These are phyloP conservation scores for Melinaea marsaeus DNA, from an alignment of 2,888 invertebrate species.

Conservation along the genomic window DNA sequence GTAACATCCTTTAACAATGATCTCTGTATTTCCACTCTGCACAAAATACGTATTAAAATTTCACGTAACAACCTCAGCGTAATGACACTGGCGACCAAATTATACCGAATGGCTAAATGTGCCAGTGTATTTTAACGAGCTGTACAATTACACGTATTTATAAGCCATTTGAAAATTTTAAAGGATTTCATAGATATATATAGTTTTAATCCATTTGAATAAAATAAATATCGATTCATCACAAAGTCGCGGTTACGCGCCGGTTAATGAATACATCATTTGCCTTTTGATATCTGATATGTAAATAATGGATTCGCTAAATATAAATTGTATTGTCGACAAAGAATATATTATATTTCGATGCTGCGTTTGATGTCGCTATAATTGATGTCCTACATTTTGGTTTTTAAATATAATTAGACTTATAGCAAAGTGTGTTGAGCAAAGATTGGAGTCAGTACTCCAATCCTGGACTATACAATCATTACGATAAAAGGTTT, in stretches of 20 bases:
- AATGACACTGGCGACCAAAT: conserved; percentile 25
- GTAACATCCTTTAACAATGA: conserved; percentile 13
- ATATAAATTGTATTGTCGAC: too few species aligned
- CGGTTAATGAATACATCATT: background rate
- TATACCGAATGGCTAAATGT: conserved; percentile 21
- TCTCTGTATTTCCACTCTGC: conserved; percentile 16
- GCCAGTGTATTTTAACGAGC: conserved; percentile 26
- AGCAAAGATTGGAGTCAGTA: too few species aligned
- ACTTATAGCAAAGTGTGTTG: too few species aligned
- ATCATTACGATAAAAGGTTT: too few species aligned
- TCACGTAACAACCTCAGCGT: conserved; percentile 27
- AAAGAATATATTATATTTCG: too few species aligned
- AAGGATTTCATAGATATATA: conserved; percentile 10
- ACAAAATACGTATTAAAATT: conserved; percentile 32
- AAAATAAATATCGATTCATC: conserved; percentile 12
- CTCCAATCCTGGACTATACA: too few species aligned
- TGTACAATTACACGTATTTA: conserved; percentile 34
- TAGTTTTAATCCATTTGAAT: conserved; percentile 22
- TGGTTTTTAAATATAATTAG: too few species aligned
- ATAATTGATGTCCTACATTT: too few species aligned
- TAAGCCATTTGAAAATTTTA: conserved; percentile 32
- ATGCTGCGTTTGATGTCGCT: too few species aligned
- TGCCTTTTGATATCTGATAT: too few species aligned
- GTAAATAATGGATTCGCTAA: too few species aligned
- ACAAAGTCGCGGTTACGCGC: background rate